phyloP scores from a whole-genome alignment of 2,113 vertebrate genomes.

The Tursiops truncatus region DNA sequence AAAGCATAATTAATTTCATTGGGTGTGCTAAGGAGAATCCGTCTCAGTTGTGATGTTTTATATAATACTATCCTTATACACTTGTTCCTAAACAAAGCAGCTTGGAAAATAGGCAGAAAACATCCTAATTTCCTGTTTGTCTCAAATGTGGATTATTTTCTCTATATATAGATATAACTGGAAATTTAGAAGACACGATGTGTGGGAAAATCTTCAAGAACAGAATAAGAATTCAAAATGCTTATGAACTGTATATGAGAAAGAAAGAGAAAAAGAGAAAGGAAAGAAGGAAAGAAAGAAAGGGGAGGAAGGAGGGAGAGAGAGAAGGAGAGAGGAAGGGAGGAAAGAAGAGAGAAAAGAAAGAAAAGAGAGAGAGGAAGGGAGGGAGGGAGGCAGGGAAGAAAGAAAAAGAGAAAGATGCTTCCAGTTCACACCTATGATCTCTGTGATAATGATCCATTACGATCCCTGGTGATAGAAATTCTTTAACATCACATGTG shows the following conservation, averaged over 20 bases:
- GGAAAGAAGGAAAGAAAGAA: too few species aligned
- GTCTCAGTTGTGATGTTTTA: background rate
- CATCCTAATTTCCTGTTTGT: background rate
- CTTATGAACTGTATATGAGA: background rate
- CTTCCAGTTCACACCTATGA: background rate
- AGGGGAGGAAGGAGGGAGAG: background rate
- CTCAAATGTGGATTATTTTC: background rate
- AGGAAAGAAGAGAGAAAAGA: too few species aligned
- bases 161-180: background rate
- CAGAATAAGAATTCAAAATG: background rate
- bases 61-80: background rate
- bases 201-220: background rate
- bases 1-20: background rate
- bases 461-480: background rate
- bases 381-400: background rate
- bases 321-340: background rate
- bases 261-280: background rate
- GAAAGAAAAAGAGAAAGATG: background rate
- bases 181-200: background rate
- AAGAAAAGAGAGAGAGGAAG: background rate
- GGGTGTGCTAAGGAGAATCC: background rate
- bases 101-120: background rate
- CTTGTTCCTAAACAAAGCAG: background rate
- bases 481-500: background rate
- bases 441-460: background rate